Percentiles rank a stretch among this genome's conserved stretches.
phyloP scores from a whole-genome alignment of 2,113 vertebrate species.

The Protobothrops mucrosquamatus region DNA sequence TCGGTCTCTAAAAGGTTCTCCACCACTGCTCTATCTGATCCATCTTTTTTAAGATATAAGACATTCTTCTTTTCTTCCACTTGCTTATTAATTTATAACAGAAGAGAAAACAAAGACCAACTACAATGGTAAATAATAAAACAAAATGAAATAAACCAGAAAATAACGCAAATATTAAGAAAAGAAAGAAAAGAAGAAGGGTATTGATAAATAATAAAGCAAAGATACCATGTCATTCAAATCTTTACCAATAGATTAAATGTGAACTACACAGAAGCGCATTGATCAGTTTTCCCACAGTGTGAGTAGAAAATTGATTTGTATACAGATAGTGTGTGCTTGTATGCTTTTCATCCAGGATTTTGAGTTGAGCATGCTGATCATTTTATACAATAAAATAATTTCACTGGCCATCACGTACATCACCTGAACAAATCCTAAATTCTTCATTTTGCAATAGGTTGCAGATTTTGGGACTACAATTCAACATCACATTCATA shows the following conservation, averaged over 20 bases:
- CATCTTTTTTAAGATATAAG: background rate
- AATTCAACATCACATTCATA: background rate
- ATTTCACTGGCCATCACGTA: background rate
- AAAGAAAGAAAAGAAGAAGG: background rate
- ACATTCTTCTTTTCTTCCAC: background rate
- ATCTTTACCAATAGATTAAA: background rate
- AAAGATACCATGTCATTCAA: background rate
- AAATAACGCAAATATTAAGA: background rate
- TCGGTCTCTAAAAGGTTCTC: too few relatives aligned
- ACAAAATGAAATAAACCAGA: background rate
- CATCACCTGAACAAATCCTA: background rate
- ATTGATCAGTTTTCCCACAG: background rate
- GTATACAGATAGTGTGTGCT: background rate
- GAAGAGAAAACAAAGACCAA: background rate
- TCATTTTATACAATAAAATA: background rate
- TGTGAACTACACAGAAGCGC: background rate
- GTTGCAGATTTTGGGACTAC: background rate
- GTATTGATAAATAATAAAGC: background rate
- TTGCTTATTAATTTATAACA: background rate
- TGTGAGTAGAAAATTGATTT: background rate
- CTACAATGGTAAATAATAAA: background rate
- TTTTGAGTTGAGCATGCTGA: background rate
- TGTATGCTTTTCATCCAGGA: background rate
- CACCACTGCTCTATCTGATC: background rate
- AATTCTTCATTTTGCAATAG: background rate